Base-by-base conservation (phyloP, 2,113 vertebrate species). In the Cichladusa arquata region DNA sequence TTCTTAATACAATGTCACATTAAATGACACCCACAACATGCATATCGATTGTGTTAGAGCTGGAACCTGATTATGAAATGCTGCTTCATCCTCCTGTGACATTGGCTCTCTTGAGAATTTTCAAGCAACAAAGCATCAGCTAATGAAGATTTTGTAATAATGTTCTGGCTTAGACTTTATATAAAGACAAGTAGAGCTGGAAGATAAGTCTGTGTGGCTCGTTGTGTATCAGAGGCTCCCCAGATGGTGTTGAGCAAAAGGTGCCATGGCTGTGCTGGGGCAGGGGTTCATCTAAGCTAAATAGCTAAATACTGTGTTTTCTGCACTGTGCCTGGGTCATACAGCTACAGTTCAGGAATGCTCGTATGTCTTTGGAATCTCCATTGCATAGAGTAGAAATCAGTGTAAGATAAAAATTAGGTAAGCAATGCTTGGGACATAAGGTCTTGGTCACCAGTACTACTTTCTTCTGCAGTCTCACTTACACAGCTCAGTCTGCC, bases 1-100 rank as follows among this genome's bases (percentile, higher is more conserved):
- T 88, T 65, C 79, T 86, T 96, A 96, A 40, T 92, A 72, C 67
- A 77, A 1, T 88, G 90, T 90, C 92, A 88, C 82, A 83, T 91
- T 86, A 97, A 92, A 88, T 92, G 83, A 81, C 88, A 95, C 82
- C 93, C 66, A 77, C 26, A 91, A 83, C 54, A 83, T 66, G 72
- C 26, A 29, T 70, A 92, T 80, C 1, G 22, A 65, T 58, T 86
- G 54, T 90, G 19, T 74, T 89, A 73, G 51, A 88, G 84, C 70
- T 81, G 54, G 66, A 65, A 82, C 78, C 25, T 65, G 84, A 44
- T 69, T 92, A 72, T 89, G 65, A 91, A 91, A 87, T 69, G 28
- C 20, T 16, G 31, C 42, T 80, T 77, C 80, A 54, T 79, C 50
- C 38, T 80, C 22, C 79, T 57, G 22, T 90, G 85, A n/a, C 2